Percentiles rank a stretch among this genome's conserved stretches.
Conservation (phyloP, 2,113 vertebrate genomes). For the Zeus faber region DNA sequence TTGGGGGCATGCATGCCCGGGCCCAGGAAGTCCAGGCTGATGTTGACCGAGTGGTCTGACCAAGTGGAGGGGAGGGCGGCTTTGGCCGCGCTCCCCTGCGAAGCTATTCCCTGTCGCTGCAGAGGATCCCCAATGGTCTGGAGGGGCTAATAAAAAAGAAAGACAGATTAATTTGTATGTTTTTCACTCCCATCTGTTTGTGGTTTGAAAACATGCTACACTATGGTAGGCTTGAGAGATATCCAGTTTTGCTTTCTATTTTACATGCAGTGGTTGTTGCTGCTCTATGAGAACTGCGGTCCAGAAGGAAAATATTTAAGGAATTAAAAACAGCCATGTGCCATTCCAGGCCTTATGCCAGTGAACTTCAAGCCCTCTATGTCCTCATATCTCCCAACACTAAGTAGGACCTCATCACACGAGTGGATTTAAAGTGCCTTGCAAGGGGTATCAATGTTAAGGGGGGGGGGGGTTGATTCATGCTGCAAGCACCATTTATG, state of each 20-base stretch:
- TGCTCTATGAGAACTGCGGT: too few relatives aligned
- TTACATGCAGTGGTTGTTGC: too few relatives aligned
- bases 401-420: not conserved
- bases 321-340: too few relatives aligned
- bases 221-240: too few relatives aligned
- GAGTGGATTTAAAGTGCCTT: not conserved
- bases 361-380: too few relatives aligned
- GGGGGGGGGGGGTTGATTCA: not conserved
- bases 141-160: slow-evolving; percentile 77
- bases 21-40: slow-evolving; percentile 94
- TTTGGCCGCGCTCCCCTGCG: slow-evolving; percentile 75
- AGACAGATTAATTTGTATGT: too few relatives aligned
- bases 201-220: too few relatives aligned
- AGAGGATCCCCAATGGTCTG: slow-evolving; percentile 79
- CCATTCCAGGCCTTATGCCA: too few relatives aligned
- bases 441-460: not conserved
- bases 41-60: slow-evolving; percentile 94
- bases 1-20: slow-evolving; percentile 92
- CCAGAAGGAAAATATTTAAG: too few relatives aligned
- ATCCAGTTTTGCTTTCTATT: too few relatives aligned
- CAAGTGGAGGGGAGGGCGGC: slow-evolving; percentile 87
- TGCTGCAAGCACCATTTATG: not conserved
- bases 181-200: too few relatives aligned
- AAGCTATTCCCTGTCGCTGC: slow-evolving; percentile 80
- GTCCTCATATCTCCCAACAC: not conserved